phyloP scores from a whole-genome alignment of 2,113 vertebrate species.

The Xenotilapia leptura region DNA sequence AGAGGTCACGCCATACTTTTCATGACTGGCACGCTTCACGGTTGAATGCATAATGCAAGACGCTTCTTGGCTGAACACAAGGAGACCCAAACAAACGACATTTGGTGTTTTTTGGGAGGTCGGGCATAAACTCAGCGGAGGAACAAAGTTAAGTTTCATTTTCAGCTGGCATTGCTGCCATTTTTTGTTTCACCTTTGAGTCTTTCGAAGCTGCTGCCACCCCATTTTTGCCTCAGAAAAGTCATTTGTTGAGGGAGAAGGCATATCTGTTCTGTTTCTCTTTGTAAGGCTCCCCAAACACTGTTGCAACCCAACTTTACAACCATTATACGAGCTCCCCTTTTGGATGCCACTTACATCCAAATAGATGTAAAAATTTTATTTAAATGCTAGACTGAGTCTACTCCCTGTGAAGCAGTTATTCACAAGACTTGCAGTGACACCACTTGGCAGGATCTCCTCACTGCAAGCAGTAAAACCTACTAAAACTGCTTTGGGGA shows the following conservation, averaged over 20 bases:
- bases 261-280: slow-evolving; percentile 17
- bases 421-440: slow-evolving; percentile 57
- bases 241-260: neutral
- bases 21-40: slow-evolving; percentile 3
- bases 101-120: slow-evolving; percentile 46
- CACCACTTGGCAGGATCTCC: slow-evolving; percentile 54
- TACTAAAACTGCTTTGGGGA: neutral
- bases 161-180: neutral
- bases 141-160: slow-evolving; percentile 18
- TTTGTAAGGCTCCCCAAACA: slow-evolving; percentile 15
- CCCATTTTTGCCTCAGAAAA: slow-evolving; percentile 3
- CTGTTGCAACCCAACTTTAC: slow-evolving; percentile 29
- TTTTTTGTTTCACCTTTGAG: neutral
- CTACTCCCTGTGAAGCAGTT: neutral
- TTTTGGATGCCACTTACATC: slow-evolving; percentile 50
- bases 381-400: slow-evolving; percentile 45
- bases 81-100: slow-evolving; percentile 41
- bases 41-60: slow-evolving; percentile 48
- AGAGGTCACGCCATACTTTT: neutral
- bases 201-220: neutral
- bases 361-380: slow-evolving; percentile 54
- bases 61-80: slow-evolving; percentile 22
- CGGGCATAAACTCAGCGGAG: slow-evolving; percentile 35
- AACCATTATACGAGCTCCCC: slow-evolving; percentile 37
- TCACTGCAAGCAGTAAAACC: slow-evolving; percentile 3